Base-by-base conservation (phyloP, 2,888 invertebrate species). In the Disparrhopalites patrizii region DNA sequence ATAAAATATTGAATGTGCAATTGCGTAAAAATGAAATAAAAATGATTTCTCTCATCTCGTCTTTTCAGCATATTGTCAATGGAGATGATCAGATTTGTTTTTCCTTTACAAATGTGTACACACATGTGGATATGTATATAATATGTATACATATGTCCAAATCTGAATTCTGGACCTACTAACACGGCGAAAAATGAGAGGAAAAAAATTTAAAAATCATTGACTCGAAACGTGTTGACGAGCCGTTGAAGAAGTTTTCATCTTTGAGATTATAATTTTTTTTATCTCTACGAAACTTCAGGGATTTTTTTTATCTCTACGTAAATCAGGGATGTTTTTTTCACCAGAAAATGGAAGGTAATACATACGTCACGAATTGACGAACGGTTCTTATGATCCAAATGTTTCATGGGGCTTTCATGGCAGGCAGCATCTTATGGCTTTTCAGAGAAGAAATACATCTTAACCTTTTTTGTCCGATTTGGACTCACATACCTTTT, bases 341-440 rank as follows among this genome's bases (percentile, higher is more conserved):
- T 18, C n/a, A n/a, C 20, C 20, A 47, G 25, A 20, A 47, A 47
- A 47, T 15, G 13, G 8, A 20, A 23, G 20, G 8, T 33, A 58
- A 47, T 28, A 30, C 28, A 58, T 43, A 43, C 40, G 20, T 40
- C 58, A 58, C 43, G 58, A 25, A 58, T 58, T 30, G 58, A 40
- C 43, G 58, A 43, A 18, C 58, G 43, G 25, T 58, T 30, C 30
- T 40, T 27, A 40, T n/a, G n/a, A n/a, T n/a, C n/a, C n/a, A n/a
- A n/a, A n/a, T n/a, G n/a, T n/a, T n/a, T n/a, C n/a, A n/a, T n/a
- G n/a, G n/a, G n/a, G n/a, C n/a, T n/a, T n/a, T n/a, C n/a, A n/a
- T n/a, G n/a, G n/a, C n/a, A n/a, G n/a, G n/a, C n/a, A n/a, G n/a
- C n/a, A n/a, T n/a, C n/a, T n/a, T n/a, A n/a, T n/a, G n/a, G n/a